These are phyloP conservation scores for Vanessa tameamea DNA, from an alignment of 1,140 invertebrate species.

Conservation along the genomic window DNA sequence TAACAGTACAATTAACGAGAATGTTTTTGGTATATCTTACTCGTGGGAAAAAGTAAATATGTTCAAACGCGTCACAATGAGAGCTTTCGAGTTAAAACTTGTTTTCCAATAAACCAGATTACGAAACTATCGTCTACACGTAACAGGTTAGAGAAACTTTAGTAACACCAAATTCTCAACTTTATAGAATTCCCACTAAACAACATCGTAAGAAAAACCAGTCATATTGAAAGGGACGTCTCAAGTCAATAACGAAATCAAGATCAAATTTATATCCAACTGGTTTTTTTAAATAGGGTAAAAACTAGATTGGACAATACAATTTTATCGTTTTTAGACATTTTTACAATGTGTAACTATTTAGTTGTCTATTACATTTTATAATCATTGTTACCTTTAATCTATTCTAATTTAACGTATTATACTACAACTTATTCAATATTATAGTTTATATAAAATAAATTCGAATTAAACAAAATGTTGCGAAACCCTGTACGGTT, in stretches of 20 bases:
- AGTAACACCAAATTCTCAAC: conserved; percentile 22
- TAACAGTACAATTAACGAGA: background rate
- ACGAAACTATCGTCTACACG: conserved; percentile 29
- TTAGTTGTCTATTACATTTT: background rate
- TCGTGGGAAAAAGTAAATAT: background rate
- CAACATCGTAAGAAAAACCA: conserved; percentile 48
- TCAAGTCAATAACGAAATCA: conserved; percentile 31
- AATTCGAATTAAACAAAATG: conserved; percentile 44
- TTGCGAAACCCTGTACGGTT: conserved; percentile 53
- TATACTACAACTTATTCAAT: background rate
- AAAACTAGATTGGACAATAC: conserved; percentile 22
- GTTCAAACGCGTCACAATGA: background rate
- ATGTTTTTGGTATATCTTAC: background rate
- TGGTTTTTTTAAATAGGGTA: conserved; percentile 32
- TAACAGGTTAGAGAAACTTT: conserved; percentile 48
- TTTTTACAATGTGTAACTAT: conserved; percentile 19
- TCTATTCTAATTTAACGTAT: no score
- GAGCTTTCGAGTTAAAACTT: conserved; percentile 34
- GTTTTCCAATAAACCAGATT: conserved; percentile 53
- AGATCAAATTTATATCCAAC: conserved; percentile 34
- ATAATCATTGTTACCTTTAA: background rate
- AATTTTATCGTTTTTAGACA: conserved; percentile 17
- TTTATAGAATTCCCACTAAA: conserved; percentile 51
- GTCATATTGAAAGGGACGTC: conserved; percentile 37
- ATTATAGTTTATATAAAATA: conserved; percentile 8